Conservation (phyloP, 2,888 invertebrate species). For the Amaurobius ferox region DNA sequence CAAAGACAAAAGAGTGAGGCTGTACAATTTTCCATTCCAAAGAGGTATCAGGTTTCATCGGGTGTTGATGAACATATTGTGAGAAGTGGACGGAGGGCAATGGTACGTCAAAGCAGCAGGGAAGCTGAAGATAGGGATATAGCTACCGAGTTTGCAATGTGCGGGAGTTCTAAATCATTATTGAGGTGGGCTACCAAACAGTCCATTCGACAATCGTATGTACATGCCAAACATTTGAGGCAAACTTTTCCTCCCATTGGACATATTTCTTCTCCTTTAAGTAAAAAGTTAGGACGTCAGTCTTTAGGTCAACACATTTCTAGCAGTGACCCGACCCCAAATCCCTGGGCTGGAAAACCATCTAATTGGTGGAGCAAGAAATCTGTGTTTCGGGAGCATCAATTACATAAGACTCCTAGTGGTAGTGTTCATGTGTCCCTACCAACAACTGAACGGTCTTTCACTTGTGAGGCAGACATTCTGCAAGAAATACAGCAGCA, state of each 20-base stretch:
- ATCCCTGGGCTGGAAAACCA: slow-evolving; percentile 63
- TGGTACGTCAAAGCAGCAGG: slow-evolving; percentile 54
- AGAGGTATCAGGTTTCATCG: slow-evolving; percentile 39
- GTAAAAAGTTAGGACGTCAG: slow-evolving; percentile 53
- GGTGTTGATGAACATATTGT: slow-evolving; percentile 49
- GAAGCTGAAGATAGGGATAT: slow-evolving; percentile 65
- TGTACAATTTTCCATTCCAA: slow-evolving; percentile 35
- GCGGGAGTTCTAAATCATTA: slow-evolving; percentile 56
- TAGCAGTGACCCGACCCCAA: slow-evolving; percentile 58
- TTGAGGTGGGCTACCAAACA: slow-evolving; percentile 67
- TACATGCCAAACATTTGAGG: slow-evolving; percentile 72
- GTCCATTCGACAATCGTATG: slow-evolving; percentile 72
- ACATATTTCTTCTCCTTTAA: slow-evolving; percentile 42
- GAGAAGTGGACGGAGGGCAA: slow-evolving; percentile 28
- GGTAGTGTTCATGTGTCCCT: slow-evolving; percentile 85
- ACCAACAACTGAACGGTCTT: slow-evolving; percentile 86
- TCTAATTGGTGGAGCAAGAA: slow-evolving; percentile 68
- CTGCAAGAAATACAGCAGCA: slow-evolving; percentile 86
- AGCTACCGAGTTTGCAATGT: slow-evolving; percentile 50
- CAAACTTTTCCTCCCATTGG: slow-evolving; percentile 72
- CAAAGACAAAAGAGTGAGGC: slow-evolving; percentile 46
- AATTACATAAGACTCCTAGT: slow-evolving; percentile 77
- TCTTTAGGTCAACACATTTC: slow-evolving; percentile 45
- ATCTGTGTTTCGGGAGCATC: slow-evolving; percentile 60
- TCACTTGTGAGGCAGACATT: slow-evolving; percentile 87